A percentile compares a stretch with the other conserved stretches of the same genome.
Conservation (phyloP, 2,797 vertebrate species). For the Acridotheres tristis region DNA sequence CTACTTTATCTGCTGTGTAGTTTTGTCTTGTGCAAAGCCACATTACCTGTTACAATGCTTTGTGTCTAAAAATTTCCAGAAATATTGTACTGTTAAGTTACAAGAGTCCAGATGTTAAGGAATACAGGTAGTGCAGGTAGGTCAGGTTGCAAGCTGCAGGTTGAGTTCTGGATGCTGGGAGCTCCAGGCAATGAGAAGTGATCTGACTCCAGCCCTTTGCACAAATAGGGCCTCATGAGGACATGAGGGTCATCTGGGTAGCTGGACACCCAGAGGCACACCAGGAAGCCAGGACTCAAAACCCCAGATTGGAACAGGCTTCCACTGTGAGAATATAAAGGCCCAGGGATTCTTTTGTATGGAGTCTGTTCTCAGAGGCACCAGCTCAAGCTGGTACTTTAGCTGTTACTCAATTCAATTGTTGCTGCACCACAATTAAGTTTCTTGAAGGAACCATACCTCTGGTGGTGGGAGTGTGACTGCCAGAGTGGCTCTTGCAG, state of each 20-base stretch:
- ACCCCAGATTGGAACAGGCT: neutral
- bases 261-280: neutral
- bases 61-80: neutral
- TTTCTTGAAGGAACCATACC: neutral
- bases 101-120: neutral
- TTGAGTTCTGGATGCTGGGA: neutral
- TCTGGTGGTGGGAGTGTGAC: neutral
- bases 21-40: neutral
- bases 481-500: neutral
- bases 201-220: neutral
- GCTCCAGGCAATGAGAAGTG: neutral
- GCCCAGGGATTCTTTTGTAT: neutral
- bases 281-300: neutral
- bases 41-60: neutral
- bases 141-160: neutral
- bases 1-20: neutral
- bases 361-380: neutral
- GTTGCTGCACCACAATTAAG: neutral
- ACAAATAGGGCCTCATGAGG: neutral
- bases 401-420: neutral
- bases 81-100: neutral
- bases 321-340: neutral
- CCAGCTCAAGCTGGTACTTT: neutral
- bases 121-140: fast-evolving
- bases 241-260: neutral